Evolutionary conservation across 2,888 invertebrate species (phyloP).

Genomic region (Tiliacea aurago): DNA sequence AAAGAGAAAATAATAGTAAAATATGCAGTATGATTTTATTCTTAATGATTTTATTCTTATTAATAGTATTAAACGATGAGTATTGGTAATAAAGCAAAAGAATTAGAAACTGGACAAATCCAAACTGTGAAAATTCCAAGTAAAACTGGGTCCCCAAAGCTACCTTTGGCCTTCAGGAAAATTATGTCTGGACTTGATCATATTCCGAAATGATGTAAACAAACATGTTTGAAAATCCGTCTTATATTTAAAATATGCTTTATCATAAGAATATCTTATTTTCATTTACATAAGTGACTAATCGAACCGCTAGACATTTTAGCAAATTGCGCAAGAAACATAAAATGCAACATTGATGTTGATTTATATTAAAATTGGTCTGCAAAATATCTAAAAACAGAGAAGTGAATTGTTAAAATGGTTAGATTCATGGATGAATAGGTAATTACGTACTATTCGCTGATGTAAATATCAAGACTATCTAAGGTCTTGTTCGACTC

Average conservation of each 20-base stretch:
- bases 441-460: background rate
- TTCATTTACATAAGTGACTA: slow-evolving; percentile 15
- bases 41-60: background rate
- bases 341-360: background rate
- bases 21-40: background rate
- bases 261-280: background rate
- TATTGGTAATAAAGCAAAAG: background rate
- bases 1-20: slow-evolving; percentile 2
- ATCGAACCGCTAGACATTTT: slow-evolving; percentile 2
- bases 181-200: background rate
- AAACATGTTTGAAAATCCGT: slow-evolving; percentile 14
- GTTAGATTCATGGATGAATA: background rate
- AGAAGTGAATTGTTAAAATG: background rate
- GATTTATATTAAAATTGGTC: background rate
- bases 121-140: background rate
- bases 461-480: background rate
- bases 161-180: background rate
- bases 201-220: slow-evolving; percentile 18
- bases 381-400: background rate
- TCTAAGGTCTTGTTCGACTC: background rate
- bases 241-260: slow-evolving; percentile 6
- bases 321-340: slow-evolving; percentile 10
- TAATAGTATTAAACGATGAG: background rate
- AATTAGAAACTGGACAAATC: background rate
- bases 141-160: background rate